Evolutionary conservation across 2,888 invertebrate species (phyloP), one percentile per base, ranked within the genome.

Genomic region (Chalcis sispes): DNA sequence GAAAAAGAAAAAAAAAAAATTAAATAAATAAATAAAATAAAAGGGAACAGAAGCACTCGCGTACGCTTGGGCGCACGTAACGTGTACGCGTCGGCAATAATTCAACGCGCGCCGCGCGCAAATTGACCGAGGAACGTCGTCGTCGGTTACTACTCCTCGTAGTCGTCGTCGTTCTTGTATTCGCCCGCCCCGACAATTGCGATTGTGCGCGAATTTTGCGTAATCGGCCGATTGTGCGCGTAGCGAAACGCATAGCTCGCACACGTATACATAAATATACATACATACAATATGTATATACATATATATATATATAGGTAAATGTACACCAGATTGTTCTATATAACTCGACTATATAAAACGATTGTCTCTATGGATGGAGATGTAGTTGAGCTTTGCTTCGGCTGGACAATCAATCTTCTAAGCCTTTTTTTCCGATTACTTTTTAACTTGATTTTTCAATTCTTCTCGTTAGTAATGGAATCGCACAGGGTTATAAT

Each of bases 11-110:
- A 15, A 7, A 42, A 42, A 42, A 13, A 36, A 36, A 36, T 4
- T 7, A 36, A 7, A n/a, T 8, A n/a, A 15, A n/a, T 5, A 46
- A 46, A 46, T 15, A 7, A 15, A 46, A 36, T 5, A 65, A 59
- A 58, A 65, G 65, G 50, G 58, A 72, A 59, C 36, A n/a, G 48
- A 65, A 48, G 20, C n/a, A 58, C 48, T 72, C 59, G 65, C 65
- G 52, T n/a, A n/a, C n/a, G n/a, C n/a, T n/a, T n/a, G n/a, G n/a
- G n/a, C n/a, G n/a, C n/a, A n/a, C n/a, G n/a, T n/a, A n/a, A 25
- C 15, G 5, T 42, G 10, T 59, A 25, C 59, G 32, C 48, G 20
- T 18, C 27, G 58, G 50, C 23, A 42, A 66, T 73, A 73, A 73
- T 73, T 66, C 66, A 65, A 40, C 18, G 48, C 54, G 52, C 64